Evolutionary conservation across 1,140 invertebrate species (phyloP).

Genomic region (Bacillus rossius): DNA sequence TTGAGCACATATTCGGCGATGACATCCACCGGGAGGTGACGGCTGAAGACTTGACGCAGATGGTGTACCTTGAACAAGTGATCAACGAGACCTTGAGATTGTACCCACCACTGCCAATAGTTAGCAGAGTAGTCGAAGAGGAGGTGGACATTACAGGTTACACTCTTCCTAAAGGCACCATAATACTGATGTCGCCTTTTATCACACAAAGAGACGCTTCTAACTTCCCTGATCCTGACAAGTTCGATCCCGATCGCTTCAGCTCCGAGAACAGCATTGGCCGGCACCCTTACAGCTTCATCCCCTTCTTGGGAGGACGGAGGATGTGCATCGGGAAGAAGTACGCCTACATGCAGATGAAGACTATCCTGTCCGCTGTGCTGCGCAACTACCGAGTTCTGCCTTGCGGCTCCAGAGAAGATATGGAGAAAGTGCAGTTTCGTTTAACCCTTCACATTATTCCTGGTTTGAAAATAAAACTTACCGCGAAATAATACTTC

Average conservation of each 20-base stretch:
- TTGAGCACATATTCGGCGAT: slow-evolving; percentile 53
- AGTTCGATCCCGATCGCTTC: slow-evolving; percentile 75
- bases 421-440: too few species aligned
- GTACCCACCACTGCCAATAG: slow-evolving; percentile 67
- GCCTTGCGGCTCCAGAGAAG: too few species aligned
- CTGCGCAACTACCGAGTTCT: slow-evolving; percentile 10
- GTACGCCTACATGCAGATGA: too few species aligned
- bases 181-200: slow-evolving; percentile 46
- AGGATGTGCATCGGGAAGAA: slow-evolving; percentile 73
- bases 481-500: too few species aligned
- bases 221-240: slow-evolving; percentile 61
- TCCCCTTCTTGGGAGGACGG: slow-evolving; percentile 70
- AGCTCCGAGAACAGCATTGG: slow-evolving; percentile 50
- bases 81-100: slow-evolving; percentile 40
- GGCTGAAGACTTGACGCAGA: slow-evolving; percentile 64
- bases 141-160: slow-evolving; percentile 35
- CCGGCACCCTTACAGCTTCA: slow-evolving; percentile 58
- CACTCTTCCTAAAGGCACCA: slow-evolving; percentile 48
- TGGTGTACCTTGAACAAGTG: slow-evolving; percentile 68
- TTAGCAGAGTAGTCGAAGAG: slow-evolving; percentile 53
- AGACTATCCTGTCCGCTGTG: too few species aligned
- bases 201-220: slow-evolving; percentile 60
- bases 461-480: neutral
- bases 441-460: neutral
- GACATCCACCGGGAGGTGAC: slow-evolving; percentile 51